A percentile compares a stretch with the other conserved stretches of the same genome.
Evolutionary conservation across 92 coral and sea anemone genomes (phyloP).

Genomic region (Heteractis magnifica): DNA sequence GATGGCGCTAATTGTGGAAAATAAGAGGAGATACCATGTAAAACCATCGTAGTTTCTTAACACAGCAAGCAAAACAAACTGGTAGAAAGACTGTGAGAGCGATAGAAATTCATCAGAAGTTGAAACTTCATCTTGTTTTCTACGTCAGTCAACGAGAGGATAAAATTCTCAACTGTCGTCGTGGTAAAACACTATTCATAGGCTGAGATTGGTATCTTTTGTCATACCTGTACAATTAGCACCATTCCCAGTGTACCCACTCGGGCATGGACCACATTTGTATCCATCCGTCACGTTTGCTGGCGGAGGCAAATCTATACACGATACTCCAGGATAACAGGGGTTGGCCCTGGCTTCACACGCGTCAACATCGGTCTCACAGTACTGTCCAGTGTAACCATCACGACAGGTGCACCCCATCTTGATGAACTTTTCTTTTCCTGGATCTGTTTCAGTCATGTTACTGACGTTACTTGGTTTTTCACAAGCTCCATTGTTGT

Average conservation of each 20-base stretch:
- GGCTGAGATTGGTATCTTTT: neutral
- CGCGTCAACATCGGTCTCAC: slow-evolving; percentile 65
- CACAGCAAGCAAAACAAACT: too few species aligned
- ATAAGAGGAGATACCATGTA: neutral
- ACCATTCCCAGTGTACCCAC: slow-evolving; percentile 68
- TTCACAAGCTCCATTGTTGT: slow-evolving; percentile 49
- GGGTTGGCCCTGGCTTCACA: slow-evolving; percentile 63
- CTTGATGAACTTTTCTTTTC: slow-evolving; percentile 41
- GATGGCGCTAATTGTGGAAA: neutral
- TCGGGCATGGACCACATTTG: slow-evolving; percentile 77
- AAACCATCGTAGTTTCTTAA: neutral
- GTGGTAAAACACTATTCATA: neutral
- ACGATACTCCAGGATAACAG: slow-evolving; percentile 68
- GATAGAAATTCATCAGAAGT: too few species aligned
- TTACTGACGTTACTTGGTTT: slow-evolving; percentile 8
- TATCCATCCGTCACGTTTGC: slow-evolving; percentile 56
- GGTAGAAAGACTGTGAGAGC: too few species aligned
- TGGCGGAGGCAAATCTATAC: slow-evolving; percentile 64
- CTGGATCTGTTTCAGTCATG: slow-evolving; percentile 26
- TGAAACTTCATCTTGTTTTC: too few species aligned
- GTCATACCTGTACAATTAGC: slow-evolving; percentile 55
- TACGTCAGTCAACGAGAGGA: too few species aligned
- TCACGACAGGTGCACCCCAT: slow-evolving; percentile 61
- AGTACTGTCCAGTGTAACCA: slow-evolving; percentile 69
- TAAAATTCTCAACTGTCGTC: too few species aligned